Evolutionary conservation across 64 coral and sea anemone genomes (phyloP).

Genomic region (Montipora sp.): DNA sequence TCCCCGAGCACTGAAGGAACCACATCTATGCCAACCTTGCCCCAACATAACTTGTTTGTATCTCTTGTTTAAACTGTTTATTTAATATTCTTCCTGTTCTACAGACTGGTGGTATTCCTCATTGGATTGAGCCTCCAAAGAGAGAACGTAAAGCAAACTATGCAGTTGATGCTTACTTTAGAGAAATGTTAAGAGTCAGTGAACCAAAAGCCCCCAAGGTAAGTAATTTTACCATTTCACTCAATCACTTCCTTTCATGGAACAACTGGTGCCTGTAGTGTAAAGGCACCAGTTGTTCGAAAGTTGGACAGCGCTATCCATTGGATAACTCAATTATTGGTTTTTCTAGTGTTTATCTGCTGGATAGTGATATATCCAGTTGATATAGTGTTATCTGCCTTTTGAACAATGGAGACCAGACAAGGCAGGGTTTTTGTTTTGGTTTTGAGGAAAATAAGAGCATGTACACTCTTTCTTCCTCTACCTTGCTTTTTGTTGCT

Average conservation of each 20-base stretch:
- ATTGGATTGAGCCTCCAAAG: conserved; percentile 99
- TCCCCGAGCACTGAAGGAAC: no score
- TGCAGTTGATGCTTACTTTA: conserved; percentile 96
- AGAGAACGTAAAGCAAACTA: conserved; percentile 98
- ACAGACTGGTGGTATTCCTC: conserved; percentile 82
- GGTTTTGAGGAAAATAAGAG: no score
- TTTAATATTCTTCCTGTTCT: background rate
- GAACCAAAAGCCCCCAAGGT: conserved; percentile 97
- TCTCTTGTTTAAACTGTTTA: background rate
- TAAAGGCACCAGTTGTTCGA: no score
- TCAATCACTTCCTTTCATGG: background rate
- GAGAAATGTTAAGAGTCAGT: conserved; percentile 93
- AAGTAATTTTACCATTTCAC: background rate
- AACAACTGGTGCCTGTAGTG: no score
- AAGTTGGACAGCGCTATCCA: no score
- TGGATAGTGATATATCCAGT: no score
- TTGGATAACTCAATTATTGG: no score
- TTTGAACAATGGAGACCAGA: no score
- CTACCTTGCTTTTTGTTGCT: background rate
- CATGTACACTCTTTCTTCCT: background rate
- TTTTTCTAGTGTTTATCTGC: no score
- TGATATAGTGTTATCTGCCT: no score
- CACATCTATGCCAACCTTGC: no score
- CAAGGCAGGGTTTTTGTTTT: no score
- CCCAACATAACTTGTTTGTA: background rate